Conservation (phyloP, 2,113 vertebrate genomes). For the Chlorocebus sabaeus region DNA sequence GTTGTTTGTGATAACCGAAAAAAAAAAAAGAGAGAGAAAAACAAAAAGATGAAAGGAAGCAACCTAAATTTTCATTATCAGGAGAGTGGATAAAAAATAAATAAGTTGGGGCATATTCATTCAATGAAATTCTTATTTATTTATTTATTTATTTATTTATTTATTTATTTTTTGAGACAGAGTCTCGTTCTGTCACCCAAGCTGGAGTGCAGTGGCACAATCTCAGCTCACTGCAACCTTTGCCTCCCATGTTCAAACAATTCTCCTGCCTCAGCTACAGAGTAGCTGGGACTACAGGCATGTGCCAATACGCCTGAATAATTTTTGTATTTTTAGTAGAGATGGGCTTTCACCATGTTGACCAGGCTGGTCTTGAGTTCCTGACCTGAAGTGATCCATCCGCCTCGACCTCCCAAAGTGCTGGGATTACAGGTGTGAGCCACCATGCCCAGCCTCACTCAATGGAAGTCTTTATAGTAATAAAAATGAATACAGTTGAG, state of each 20-base stretch:
- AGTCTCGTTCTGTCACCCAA: not conserved
- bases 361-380: not conserved
- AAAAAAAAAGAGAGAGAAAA: not conserved
- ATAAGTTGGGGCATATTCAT: not conserved
- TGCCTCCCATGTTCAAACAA: not conserved
- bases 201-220: not conserved
- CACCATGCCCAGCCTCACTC: not conserved
- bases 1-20: not conserved
- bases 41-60: not conserved
- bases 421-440: not conserved
- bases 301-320: not conserved
- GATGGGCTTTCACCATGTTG: not conserved
- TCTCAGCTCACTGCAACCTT: not conserved
- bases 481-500: not conserved
- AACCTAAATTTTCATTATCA: not conserved
- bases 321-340: not conserved
- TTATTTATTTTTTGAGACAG: not conserved
- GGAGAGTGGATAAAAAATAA: not conserved
- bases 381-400: not conserved
- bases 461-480: not conserved
- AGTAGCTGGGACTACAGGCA: not conserved
- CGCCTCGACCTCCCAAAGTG: not conserved
- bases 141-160: no score
- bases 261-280: not conserved
- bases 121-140: not conserved